Evolutionary conservation across 2,797 vertebrate species (phyloP), one percentile per base, ranked within the genome.

Genomic region (Threskiornis aethiopicus): DNA sequence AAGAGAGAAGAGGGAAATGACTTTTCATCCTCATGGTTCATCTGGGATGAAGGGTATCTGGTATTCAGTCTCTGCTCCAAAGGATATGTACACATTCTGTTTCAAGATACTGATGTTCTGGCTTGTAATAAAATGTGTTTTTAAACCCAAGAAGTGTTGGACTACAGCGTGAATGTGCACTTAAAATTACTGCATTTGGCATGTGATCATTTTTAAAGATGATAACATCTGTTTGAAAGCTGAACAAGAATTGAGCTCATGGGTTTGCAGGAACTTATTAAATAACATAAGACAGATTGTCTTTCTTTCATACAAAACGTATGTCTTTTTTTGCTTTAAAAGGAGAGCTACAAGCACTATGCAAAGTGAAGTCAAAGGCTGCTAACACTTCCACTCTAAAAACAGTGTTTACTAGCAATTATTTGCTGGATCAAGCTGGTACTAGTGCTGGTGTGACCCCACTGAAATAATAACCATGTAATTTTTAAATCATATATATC

Each of bases 161-260:
- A 96, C 73, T 91, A 82, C 37, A 33, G 73, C 82, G 47, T 87
- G 73, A 90, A 95, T 73, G 72, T 90, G 95, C 96, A 95, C 95
- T 97, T 96, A 95, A 96, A 93, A 82, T 94, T 88, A 69, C 88
- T 91, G 77, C 69, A 70, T 88, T 94, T 73, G 59, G 54, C 70
- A 90, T 91, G 72, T 44, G 58, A 84, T 79, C 77, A 93, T 96
- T 96, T 95, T 94, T 87, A 66, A 96, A 84, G 65, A 88, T 62
- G 87, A 96, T 93, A 96, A 96, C 93, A 97, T 96, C 96, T 96
- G 93, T 88, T 96, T 97, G 95, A 97, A 96, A 91, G 86, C 95
- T 79, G 90, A 93, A 77, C 62, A 93, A 91, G 83, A 96, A 87
- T 9, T 95, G 94, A 96, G 90, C 79, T 96, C 87, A 95, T 84